Conservation (phyloP, 2,888 invertebrate species). For the Cataglyphis livida region DNA sequence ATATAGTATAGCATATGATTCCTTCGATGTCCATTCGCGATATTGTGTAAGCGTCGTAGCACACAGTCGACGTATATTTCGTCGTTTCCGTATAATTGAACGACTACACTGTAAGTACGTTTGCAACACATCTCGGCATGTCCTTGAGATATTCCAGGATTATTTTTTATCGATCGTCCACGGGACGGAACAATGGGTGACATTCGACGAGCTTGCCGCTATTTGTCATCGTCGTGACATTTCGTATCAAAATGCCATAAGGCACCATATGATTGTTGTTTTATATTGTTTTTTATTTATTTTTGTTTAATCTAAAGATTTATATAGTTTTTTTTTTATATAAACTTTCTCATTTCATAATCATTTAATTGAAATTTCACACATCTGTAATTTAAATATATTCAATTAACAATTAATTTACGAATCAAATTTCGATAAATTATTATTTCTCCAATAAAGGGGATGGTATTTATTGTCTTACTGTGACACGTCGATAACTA, state of each 20-base stretch:
- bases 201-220: background rate
- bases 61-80: conserved; percentile 24
- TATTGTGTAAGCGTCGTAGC: background rate
- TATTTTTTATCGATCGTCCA: conserved; percentile 20
- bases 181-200: background rate
- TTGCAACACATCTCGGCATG: background rate
- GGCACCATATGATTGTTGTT: conserved; percentile 8
- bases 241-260: background rate
- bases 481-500: background rate
- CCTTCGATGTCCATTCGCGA: background rate
- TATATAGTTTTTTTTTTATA: too few species aligned
- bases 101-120: conserved; percentile 25
- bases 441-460: background rate
- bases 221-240: conserved; percentile 10
- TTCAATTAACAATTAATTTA: background rate
- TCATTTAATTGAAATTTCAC: background rate
- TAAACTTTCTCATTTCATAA: background rate
- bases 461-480: background rate
- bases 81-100: conserved; percentile 25
- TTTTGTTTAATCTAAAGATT: background rate
- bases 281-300: conserved; percentile 28
- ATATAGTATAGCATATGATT: too few species aligned
- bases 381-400: background rate
- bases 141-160: background rate
- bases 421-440: background rate